These are phyloP conservation scores for Botrylloides violaceus DNA, from an alignment of 23 tunicate species.

Conservation along the genomic window DNA sequence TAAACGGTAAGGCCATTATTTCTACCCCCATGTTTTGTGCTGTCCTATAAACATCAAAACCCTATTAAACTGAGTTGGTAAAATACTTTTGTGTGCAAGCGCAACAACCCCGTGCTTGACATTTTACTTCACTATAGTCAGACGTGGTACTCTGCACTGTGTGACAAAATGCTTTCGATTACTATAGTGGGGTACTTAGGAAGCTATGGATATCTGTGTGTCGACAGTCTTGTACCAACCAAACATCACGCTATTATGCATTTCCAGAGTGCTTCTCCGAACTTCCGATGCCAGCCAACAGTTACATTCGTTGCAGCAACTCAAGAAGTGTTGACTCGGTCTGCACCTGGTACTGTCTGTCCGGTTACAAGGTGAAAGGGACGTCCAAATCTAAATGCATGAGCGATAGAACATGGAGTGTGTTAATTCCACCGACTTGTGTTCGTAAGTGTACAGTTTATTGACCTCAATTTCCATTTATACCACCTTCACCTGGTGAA, in stretches of 20 bases:
- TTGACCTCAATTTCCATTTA: too few species aligned
- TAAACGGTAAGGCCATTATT: conserved; percentile 40
- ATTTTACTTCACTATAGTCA: too few species aligned
- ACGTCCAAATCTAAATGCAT: conserved; percentile 25
- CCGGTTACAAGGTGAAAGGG: conserved; percentile 26
- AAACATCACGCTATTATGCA: not conserved
- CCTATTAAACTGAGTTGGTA: not conserved
- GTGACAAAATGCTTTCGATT: too few species aligned
- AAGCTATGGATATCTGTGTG: too few species aligned
- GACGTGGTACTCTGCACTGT: too few species aligned
- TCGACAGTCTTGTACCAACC: too few species aligned
- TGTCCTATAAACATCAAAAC: not conserved
- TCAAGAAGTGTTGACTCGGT: conserved; percentile 25
- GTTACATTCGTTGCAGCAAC: conserved; percentile 3
- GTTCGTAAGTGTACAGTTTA: conserved; percentile 26
- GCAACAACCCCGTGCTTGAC: too few species aligned
- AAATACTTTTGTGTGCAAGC: too few species aligned
- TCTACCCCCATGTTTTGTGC: not conserved
- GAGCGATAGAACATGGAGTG: conserved; percentile 81
- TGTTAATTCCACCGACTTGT: conserved; percentile 57
- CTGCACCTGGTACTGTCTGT: conserved; percentile 49
- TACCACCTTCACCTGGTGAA: too few species aligned
- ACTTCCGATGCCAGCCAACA: conserved; percentile 13
- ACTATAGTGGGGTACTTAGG: too few species aligned
- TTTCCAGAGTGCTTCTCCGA: conserved; percentile 25